Evolutionary conservation across 2,888 invertebrate genomes (phyloP), one percentile per base, ranked within the genome.

Genomic region (Suillia variegata): DNA sequence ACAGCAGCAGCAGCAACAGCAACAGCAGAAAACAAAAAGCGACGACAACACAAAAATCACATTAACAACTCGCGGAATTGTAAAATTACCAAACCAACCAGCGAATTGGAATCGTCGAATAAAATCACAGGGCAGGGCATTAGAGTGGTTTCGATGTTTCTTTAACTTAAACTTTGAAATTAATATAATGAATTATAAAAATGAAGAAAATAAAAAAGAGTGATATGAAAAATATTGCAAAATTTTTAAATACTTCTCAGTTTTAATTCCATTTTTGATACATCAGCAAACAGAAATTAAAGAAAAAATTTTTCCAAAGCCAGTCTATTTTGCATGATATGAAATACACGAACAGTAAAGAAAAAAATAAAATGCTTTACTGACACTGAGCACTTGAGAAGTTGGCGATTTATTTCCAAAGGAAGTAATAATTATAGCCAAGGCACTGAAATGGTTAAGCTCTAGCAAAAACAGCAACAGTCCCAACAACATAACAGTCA

Each of bases 391-490:
- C 18, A 67, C 62, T 64, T 67, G 59, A 64, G 62, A 63, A 66
- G 67, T 67, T 66, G 62, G 65, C 65, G 71, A 73, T 73, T 73
- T 73, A 73, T 73, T 70, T 71, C 66, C 65, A 69, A 57, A 73
- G 73, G 73, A 73, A 73, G 66, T 68, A 70, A 73, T 73, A 73
- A 71, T 73, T 73, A 73, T 70, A 68, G 65, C 62, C 65, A 63
- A 68, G 59, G 15, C 47, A 50, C 33, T 49, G 52, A 59, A 52
- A 58, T 49, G 38, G 50, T 48, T 26, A 34, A 17, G 42, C 53
- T 22, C 42, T 42, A 26, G 20, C 13, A 52, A 8, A 13, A 58
- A 51, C 12, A 57, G 42, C 52, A 56, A 56, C 45, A 58, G n/a
- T 15, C 61, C 56, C 18, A 42, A 52, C 24, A 54, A 15, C 48